phyloP scores from a whole-genome alignment of 1,140 invertebrate genomes.

The Apocrypta bakeri region DNA sequence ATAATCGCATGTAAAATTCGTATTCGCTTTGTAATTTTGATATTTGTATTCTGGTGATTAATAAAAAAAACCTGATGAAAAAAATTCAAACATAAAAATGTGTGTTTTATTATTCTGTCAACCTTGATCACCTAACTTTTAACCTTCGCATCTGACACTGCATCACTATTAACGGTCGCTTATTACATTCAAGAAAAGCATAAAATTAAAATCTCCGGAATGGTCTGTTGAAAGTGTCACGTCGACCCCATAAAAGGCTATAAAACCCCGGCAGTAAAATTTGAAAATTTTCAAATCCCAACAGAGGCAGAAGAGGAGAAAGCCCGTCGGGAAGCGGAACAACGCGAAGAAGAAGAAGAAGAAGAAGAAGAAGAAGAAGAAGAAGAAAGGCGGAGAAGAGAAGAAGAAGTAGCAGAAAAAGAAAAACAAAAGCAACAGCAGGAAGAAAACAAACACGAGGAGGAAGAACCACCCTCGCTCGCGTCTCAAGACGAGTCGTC shows the following conservation, averaged over 20 bases:
- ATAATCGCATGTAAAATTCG: constrained; percentile 19
- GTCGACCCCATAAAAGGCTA: too few relatives aligned
- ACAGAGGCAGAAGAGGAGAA: constrained; percentile 39
- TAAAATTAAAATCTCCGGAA: too few relatives aligned
- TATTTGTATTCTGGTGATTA: constrained; percentile 21
- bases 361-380: constrained; percentile 35
- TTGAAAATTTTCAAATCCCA: neutral
- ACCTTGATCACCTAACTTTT: neutral
- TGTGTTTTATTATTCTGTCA: constrained; percentile 36
- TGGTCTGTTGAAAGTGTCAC: too few relatives aligned
- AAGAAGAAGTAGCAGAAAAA: constrained; percentile 41
- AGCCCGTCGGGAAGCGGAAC: neutral
- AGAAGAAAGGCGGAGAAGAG: neutral
- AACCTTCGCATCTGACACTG: too few relatives aligned
- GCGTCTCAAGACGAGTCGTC: constrained; percentile 39
- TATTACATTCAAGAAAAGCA: too few relatives aligned
- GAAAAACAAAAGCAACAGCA: constrained; percentile 52
- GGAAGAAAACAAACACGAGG: neutral
- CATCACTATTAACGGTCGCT: too few relatives aligned
- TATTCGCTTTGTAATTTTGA: constrained; percentile 17
- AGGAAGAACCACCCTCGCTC: neutral
- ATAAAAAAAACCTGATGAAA: constrained; percentile 27
- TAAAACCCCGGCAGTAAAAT: too few relatives aligned
- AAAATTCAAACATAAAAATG: constrained; percentile 16
- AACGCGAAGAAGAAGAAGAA: neutral